phyloP scores from a whole-genome alignment of 2,797 vertebrate species.

The Pristis pectinata region DNA sequence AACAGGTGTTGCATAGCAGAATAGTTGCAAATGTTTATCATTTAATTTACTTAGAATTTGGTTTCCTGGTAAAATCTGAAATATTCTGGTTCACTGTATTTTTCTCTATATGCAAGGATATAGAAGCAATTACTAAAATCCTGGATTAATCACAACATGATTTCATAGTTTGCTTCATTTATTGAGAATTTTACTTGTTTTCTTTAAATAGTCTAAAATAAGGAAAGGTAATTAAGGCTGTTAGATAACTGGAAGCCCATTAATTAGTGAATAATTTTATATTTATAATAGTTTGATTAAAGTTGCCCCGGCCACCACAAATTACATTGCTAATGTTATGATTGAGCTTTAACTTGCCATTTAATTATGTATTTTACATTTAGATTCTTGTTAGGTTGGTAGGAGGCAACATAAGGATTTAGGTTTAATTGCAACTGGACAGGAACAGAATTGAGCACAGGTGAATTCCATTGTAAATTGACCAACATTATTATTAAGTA shows the following conservation, averaged over 20 bases:
- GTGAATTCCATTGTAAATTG: neutral
- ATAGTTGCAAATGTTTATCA: neutral
- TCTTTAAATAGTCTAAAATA: neutral
- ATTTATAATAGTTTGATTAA: neutral
- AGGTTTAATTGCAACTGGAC: neutral
- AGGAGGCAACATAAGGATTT: neutral
- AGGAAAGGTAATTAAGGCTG: neutral
- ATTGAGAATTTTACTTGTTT: neutral
- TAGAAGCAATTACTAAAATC: neutral
- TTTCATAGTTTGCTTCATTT: neutral
- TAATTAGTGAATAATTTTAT: neutral
- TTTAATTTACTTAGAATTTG: neutral
- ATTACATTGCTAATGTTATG: neutral
- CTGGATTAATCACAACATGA: neutral
- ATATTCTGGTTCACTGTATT: neutral
- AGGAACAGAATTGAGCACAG: neutral
- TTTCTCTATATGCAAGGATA: neutral
- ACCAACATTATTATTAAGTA: conserved; percentile 7
- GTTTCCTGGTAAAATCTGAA: neutral
- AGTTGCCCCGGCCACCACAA: neutral
- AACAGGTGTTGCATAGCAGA: neutral
- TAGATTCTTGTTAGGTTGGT: neutral
- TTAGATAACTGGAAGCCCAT: neutral
- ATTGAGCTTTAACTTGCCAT: neutral
- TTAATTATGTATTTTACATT: neutral